phyloP scores from a whole-genome alignment of 2,888 invertebrate genomes.

The Hypselothyrea guttata region DNA sequence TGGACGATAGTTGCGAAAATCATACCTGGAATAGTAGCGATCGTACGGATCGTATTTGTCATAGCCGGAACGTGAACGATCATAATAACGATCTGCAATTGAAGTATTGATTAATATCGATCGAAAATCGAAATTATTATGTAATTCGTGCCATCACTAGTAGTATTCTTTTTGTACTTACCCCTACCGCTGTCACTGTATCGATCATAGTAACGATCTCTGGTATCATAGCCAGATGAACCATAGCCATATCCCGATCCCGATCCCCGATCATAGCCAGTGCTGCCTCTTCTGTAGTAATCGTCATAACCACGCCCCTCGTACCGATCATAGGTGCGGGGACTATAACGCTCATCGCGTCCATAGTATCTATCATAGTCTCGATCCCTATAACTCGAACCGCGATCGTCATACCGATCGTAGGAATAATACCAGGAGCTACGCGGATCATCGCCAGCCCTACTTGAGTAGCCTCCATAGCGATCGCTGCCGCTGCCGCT shows the following conservation, averaged over 20 bases:
- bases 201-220: constrained; percentile 78
- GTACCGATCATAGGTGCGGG: constrained; percentile 75
- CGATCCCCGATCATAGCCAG: constrained; percentile 63
- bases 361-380: constrained; percentile 71
- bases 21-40: constrained; percentile 80
- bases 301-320: constrained; percentile 71
- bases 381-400: constrained; percentile 60
- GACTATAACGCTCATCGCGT: constrained; percentile 74
- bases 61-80: constrained; percentile 66
- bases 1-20: constrained; percentile 81
- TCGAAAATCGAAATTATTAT: too few relatives aligned
- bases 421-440: constrained; percentile 77
- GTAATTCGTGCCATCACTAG: too few relatives aligned
- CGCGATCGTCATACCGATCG: constrained; percentile 78
- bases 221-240: constrained; percentile 72
- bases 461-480: constrained; percentile 65
- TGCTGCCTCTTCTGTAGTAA: constrained; percentile 44
- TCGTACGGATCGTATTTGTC: constrained; percentile 80
- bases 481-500: constrained; percentile 29
- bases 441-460: constrained; percentile 75
- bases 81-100: constrained; percentile 77
- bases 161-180: constrained; percentile 10
- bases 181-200: constrained; percentile 64
- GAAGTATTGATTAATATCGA: not conserved
- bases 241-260: constrained; percentile 45